A percentile compares a stretch with the other conserved stretches of the same genome.
Conservation (phyloP, 2,888 invertebrate genomes). For the Tachina grossa region DNA sequence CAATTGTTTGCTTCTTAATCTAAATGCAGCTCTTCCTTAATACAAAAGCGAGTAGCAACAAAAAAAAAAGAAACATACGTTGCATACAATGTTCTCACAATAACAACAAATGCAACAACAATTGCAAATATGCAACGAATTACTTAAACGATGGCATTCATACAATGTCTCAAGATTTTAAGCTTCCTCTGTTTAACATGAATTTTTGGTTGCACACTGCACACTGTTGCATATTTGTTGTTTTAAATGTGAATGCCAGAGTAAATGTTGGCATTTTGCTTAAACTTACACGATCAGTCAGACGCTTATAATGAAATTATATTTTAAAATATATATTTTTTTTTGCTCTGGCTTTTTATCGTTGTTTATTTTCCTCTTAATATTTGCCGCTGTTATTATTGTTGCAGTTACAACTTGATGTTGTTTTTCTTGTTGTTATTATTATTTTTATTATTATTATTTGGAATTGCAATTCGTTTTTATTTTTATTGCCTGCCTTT, state of each 20-base stretch:
- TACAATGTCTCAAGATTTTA: conserved; percentile 53
- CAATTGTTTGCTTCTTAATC: neutral
- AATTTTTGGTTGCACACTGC: conserved; percentile 14
- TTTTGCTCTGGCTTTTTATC: neutral
- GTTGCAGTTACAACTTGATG: conserved; percentile 56
- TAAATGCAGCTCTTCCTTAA: conserved; percentile 22
- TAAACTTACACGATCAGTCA: conserved; percentile 24
- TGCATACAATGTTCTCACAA: conserved; percentile 4
- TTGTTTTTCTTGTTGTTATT: conserved; percentile 34
- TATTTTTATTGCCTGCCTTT: conserved; percentile 14
- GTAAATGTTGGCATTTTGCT: conserved; percentile 46
- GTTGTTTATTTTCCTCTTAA: conserved; percentile 63
- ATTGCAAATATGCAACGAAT: conserved; percentile 10
- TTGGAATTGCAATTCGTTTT: conserved; percentile 42
- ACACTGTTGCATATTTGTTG: neutral
- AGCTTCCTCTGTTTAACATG: conserved; percentile 62
- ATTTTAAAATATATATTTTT: conserved; percentile 22
- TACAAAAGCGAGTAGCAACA: neutral
- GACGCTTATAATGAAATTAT: conserved; percentile 45
- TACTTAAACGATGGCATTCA: conserved; percentile 38
- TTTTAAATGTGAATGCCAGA: neutral
- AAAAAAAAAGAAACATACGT: neutral
- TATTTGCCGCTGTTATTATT: conserved; percentile 62
- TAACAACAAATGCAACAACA: neutral
- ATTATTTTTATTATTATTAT: conserved; percentile 53